phyloP scores from a whole-genome alignment of 2,113 vertebrate genomes.

The Notarius quadriscutis region DNA sequence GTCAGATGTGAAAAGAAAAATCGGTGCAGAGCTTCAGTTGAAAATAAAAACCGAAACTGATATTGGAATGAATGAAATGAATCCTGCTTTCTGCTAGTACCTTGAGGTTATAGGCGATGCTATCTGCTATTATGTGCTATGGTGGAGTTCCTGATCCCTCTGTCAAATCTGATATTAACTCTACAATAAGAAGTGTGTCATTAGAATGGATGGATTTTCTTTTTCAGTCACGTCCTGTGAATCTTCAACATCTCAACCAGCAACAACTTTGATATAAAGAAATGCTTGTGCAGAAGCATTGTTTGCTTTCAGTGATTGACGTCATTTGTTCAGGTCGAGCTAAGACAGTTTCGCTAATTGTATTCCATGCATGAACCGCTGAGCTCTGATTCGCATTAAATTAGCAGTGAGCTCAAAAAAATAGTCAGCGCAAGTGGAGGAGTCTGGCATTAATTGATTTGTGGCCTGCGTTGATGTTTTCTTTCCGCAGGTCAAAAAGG shows the following conservation, averaged over 20 bases:
- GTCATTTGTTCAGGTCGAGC: slow-evolving; percentile 12
- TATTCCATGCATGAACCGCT: neutral
- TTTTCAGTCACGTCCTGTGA: neutral
- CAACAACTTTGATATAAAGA: neutral
- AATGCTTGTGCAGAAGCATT: neutral
- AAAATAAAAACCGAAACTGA: neutral
- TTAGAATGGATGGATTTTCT: slow-evolving; percentile 8
- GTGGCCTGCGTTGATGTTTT: neutral
- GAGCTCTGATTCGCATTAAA: slow-evolving; percentile 25
- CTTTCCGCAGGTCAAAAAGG: neutral
- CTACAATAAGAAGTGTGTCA: neutral
- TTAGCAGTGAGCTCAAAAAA: neutral
- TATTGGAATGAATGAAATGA: neutral
- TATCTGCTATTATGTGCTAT: slow-evolving; percentile 16
- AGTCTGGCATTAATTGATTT: slow-evolving; percentile 8
- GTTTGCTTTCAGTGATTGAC: neutral
- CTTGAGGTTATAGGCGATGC: slow-evolving; percentile 1
- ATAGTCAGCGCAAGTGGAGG: neutral
- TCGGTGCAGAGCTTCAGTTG: neutral
- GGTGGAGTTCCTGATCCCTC: neutral
- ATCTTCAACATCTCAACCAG: neutral
- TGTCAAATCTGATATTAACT: slow-evolving; percentile 21
- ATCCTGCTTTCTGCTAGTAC: slow-evolving; percentile 9
- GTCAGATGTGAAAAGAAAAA: neutral
- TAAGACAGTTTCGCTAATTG: neutral